Base-by-base conservation (phyloP, 2,888 invertebrate species). In the Sericinus montela region DNA sequence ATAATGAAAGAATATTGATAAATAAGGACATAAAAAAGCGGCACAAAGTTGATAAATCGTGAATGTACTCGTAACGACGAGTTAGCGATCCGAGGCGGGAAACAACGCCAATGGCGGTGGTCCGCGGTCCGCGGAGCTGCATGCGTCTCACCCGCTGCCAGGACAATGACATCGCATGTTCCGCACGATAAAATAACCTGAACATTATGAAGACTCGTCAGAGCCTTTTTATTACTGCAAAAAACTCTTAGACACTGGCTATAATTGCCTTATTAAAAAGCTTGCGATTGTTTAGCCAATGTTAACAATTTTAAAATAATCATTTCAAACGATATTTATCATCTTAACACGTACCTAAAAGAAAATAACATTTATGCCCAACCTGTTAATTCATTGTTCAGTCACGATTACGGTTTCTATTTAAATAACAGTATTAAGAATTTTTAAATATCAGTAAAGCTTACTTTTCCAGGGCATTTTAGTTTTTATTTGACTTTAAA, bases 121-220 rank as follows among this genome's bases (percentile, higher is more conserved):
- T 56, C 55, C 57, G 62, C 37, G 54, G 49, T 56, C 55, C 57
- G 62, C 37, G 32, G 25, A 7, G 49, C 35, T 38, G 46, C 37
- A 45, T 68, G 72, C 68, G 71, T 72, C 70, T 65, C 67, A 59
- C 69, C 70, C 70, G 65, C 75, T 71, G 65, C 69, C 30, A 82
- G 87, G 86, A 87, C 87, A 85, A 86, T 86, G 86, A 87, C 86
- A 84, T 82, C 75, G 77, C 74, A 72, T 80, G 85, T 86, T 86
- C 83, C 83, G 83, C 84, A 82, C 84, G 80, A 83, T 83, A 83
- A 83, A 86, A 75, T 76, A 78, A 76, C 77, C 81, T 81, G 80
- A 75, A 83, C 78, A 72, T 77, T 78, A 82, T 72, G 71, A 76
- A 74, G 69, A 71, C 68, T 68, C 71, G 65, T 68, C 66, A 59